Evolutionary conservation across 23 tunicate genomes (phyloP).

Genomic region (Diplosoma virens): DNA sequence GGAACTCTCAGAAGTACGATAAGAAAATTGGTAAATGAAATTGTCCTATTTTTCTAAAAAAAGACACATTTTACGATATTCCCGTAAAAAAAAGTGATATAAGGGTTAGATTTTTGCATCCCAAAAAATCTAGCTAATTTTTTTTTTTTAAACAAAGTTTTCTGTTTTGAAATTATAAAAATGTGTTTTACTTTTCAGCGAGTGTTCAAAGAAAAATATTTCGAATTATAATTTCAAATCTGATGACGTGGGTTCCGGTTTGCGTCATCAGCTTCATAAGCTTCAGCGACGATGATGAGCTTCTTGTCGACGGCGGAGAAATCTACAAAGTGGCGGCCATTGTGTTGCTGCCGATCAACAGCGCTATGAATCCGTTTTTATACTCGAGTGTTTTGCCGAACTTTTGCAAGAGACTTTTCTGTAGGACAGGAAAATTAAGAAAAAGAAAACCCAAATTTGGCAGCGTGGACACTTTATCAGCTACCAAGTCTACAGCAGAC

Average conservation of each 20-base stretch:
- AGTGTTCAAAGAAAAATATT: conserved; percentile 2
- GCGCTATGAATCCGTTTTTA: conserved; percentile 30
- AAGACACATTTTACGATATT: too few relatives aligned
- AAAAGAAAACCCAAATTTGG: neutral
- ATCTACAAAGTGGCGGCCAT: conserved; percentile 27
- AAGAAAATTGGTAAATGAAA: too few relatives aligned
- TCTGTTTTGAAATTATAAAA: too few relatives aligned
- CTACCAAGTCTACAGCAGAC: conserved; percentile 18
- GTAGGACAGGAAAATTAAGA: neutral
- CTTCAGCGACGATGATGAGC: neutral
- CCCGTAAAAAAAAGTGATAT: too few relatives aligned
- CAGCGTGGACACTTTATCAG: neutral
- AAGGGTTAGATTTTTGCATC: too few relatives aligned
- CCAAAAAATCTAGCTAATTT: too few relatives aligned
- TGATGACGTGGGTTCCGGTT: conserved; percentile 38
- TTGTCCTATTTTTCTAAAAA: too few relatives aligned
- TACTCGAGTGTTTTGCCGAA: conserved; percentile 24
- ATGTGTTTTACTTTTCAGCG: neutral
- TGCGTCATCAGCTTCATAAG: conserved; percentile 12
- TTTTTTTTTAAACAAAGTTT: too few relatives aligned
- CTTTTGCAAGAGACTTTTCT: neutral
- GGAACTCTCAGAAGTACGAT: too few relatives aligned
- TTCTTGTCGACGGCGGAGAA: neutral
- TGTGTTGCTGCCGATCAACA: conserved; percentile 38
- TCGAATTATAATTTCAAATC: neutral